Base-by-base conservation (phyloP, 2,113 vertebrate genomes). In the Xenopus borealis region DNA sequence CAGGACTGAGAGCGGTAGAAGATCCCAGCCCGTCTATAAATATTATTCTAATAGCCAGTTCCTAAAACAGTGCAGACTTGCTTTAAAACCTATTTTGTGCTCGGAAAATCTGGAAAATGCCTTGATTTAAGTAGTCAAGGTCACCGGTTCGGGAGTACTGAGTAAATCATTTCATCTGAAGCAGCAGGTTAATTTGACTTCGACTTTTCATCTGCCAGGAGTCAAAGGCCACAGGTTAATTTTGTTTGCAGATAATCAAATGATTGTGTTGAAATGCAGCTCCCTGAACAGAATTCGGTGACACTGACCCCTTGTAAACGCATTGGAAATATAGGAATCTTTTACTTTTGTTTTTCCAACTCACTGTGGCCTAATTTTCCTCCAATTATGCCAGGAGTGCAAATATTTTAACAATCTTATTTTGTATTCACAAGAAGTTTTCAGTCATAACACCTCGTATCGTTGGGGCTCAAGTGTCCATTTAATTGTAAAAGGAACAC, bases 351-450 rank as follows among this genome's bases (percentile, higher is more conserved):
- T 83, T 84, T 74, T 69, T 69, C 27, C 27, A 81, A 81, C 73
- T 84, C 88, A 85, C 89, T 47, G 16, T 16, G 82, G 89, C 46
- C 88, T 85, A 69, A 82, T 91, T 88, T 86, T 81, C 82, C 82
- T 87, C 86, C 84, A 79, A 81, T 87, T 86, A 79, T 79, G 83
- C 78, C 78, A 75, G 83, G 83, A 82, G 88, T 87, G 87, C 89
- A 88, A 90, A 90, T 91, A 88, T 89, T 86, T 87, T 58, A 85
- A 87, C 85, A 92, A 92, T 91, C 88, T 89, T 80, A 82, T 88
- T 89, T 89, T 88, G 89, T 87, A 82, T 89, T 89, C 88, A 86
- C 76, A 82, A 79, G 68, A 89, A 87, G 71, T 80, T 87, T 88
- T 83, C 83, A 82, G 87, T 90, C 89, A 85, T 92, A 85, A 89